These are phyloP conservation scores for Himalopsyche japonica DNA, from an alignment of 2,888 invertebrate species.

Conservation along the genomic window DNA sequence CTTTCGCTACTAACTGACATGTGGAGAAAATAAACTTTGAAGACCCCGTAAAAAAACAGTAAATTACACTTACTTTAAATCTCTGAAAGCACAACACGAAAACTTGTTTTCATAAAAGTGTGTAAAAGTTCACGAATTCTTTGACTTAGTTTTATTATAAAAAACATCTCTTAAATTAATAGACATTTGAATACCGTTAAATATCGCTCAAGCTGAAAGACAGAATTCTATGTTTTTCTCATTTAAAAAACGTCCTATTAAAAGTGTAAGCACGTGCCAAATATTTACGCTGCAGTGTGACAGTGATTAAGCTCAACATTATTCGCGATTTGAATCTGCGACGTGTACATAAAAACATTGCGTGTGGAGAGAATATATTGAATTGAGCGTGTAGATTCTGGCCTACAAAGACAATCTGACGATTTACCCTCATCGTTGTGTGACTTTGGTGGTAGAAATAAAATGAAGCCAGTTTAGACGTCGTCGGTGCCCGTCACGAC, in stretches of 20 bases:
- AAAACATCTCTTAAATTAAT: neutral
- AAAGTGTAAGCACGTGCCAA: slow-evolving; percentile 18
- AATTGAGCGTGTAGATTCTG: neutral
- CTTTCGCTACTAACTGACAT: neutral
- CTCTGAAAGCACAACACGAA: neutral
- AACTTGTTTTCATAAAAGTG: neutral
- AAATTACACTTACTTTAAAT: neutral
- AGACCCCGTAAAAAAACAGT: neutral
- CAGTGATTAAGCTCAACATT: slow-evolving; percentile 16
- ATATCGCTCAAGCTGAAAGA: neutral
- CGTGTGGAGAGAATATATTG: neutral
- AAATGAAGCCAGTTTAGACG: neutral
- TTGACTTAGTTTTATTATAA: neutral
- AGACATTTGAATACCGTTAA: neutral
- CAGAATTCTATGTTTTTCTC: neutral
- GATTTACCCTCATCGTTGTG: neutral
- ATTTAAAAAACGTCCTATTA: neutral
- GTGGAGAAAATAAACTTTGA: neutral
- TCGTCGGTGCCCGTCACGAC: neutral
- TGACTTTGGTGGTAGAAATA: neutral
- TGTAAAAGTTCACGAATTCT: neutral
- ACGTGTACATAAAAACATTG: neutral
- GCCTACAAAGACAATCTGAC: neutral
- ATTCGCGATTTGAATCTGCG: neutral
- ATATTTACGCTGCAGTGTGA: slow-evolving; percentile 10